Conservation (phyloP, 2,888 invertebrate genomes). For the Cataglyphis cursor region DNA sequence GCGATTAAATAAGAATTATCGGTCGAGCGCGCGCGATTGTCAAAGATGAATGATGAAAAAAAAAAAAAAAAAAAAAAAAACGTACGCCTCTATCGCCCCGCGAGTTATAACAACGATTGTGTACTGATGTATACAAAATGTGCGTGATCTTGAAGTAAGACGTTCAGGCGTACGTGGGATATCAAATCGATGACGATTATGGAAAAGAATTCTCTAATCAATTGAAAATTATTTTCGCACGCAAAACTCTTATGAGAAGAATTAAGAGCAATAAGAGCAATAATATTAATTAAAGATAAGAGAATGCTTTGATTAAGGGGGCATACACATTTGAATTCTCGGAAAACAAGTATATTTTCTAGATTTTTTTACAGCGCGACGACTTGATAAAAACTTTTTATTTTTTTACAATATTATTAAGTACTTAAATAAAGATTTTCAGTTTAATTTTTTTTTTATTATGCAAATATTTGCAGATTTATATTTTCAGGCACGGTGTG, state of each 20-base stretch:
- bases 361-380: no score
- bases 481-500: no score
- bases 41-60: constrained; percentile 51
- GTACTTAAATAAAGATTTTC: no score
- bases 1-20: constrained; percentile 57
- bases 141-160: constrained; percentile 24
- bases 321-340: no score
- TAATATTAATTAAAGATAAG: background rate
- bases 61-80: constrained; percentile 13
- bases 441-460: no score
- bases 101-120: constrained; percentile 19
- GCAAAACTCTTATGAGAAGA: background rate
- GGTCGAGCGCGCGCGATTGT: constrained; percentile 46
- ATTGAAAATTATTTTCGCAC: background rate
- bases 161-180: background rate
- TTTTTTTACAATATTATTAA: no score
- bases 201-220: constrained; percentile 16
- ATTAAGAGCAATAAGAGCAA: background rate
- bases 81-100: background rate
- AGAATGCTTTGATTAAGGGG: background rate
- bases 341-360: no score
- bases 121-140: constrained; percentile 12
- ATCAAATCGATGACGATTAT: constrained; percentile 14
- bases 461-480: no score
- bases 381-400: no score